These are phyloP conservation scores for Drosophila kohkoa DNA, from an alignment of 1,140 invertebrate species.

Conservation along the genomic window DNA sequence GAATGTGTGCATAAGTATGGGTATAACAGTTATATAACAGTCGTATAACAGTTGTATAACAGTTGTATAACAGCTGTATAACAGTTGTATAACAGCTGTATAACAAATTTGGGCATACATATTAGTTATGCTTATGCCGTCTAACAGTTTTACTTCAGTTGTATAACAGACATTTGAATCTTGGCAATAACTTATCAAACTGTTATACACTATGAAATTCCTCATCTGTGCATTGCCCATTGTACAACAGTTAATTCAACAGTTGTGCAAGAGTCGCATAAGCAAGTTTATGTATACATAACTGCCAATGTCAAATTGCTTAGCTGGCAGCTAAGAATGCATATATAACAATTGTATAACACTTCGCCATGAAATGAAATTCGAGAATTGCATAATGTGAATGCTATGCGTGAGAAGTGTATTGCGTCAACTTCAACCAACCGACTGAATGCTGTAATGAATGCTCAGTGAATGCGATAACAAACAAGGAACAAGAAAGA, in stretches of 20 bases:
- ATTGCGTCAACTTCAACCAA: constrained; percentile 5
- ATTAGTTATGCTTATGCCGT: not conserved
- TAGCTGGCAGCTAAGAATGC: too few species aligned
- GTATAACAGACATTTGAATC: not conserved
- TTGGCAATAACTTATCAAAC: too few species aligned
- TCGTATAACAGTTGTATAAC: constrained; percentile 14
- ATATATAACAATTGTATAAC: constrained; percentile 21
- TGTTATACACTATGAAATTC: too few species aligned
- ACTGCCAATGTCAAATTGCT: too few species aligned
- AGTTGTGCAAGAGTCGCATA: not conserved
- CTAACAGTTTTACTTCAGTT: constrained; percentile 9
- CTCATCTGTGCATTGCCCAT: too few species aligned
- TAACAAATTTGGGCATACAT: too few species aligned
- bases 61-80: too few species aligned
- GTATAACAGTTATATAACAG: constrained; percentile 10
- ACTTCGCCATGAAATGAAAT: not conserved
- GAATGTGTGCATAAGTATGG: constrained; percentile 8
- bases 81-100: constrained; percentile 26
- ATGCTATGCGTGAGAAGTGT: constrained; percentile 16
- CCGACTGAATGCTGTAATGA: constrained; percentile 10
- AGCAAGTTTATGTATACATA: too few species aligned
- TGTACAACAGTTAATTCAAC: not conserved
- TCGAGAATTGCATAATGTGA: constrained; percentile 9
- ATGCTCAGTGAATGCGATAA: not conserved
- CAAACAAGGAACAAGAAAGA: not conserved